Conservation (phyloP, 2,797 vertebrate genomes). For the Rhinella marina region DNA sequence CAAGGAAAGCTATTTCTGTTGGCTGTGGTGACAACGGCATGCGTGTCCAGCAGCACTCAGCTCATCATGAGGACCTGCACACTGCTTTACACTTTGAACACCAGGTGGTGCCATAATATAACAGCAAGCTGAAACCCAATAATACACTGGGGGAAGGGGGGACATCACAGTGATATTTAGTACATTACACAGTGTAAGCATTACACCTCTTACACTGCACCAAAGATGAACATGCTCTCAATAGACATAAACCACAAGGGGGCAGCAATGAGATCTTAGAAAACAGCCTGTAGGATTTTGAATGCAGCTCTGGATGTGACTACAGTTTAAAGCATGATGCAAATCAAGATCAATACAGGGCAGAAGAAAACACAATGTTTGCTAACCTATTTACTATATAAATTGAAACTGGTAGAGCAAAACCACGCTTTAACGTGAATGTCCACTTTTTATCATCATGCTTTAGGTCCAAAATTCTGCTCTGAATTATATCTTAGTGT, state of each 20-base stretch:
- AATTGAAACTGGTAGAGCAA: too few species aligned
- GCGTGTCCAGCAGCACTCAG: too few species aligned
- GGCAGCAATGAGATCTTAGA: background rate
- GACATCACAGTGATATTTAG: background rate
- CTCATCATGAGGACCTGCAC: too few species aligned
- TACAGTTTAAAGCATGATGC: background rate
- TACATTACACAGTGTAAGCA: background rate
- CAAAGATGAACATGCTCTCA: background rate
- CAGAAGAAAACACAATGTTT: background rate
- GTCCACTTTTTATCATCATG: too few species aligned
- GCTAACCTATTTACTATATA: background rate
- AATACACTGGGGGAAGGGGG: background rate
- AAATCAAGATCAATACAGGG: background rate
- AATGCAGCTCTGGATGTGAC: background rate
- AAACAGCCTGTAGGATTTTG: background rate
- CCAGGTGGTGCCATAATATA: too few species aligned
- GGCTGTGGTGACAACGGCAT: too few species aligned
- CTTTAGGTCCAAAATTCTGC: too few species aligned
- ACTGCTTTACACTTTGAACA: too few species aligned
- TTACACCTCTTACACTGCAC: background rate
- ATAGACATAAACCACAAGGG: background rate
- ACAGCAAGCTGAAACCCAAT: background rate
- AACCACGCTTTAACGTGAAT: too few species aligned
- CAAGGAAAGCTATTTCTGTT: too few species aligned
- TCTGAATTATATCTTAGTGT: too few species aligned